Percentiles rank a stretch among this genome's conserved stretches.
phyloP scores from a whole-genome alignment of 2,113 vertebrate species.

The Cyphomyrus plagiostoma region DNA sequence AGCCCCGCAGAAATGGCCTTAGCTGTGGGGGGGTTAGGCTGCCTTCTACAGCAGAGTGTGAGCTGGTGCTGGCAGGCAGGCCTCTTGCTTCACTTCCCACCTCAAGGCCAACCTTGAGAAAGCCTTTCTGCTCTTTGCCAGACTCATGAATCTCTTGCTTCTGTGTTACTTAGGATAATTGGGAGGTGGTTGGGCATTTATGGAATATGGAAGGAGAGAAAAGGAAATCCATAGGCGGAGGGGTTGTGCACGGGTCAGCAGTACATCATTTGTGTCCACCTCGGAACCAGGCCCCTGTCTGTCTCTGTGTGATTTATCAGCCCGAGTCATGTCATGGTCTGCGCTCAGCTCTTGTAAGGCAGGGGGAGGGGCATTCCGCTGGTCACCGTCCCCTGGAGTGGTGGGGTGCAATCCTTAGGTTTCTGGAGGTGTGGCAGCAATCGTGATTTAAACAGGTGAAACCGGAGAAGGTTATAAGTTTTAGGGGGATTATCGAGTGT shows the following conservation, averaged over 20 bases:
- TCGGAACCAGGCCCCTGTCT: not conserved
- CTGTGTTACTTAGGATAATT: constrained; percentile 44
- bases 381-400: not conserved
- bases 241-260: constrained; percentile 10
- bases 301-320: constrained; percentile 6
- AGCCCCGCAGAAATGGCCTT: not conserved
- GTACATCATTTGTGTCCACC: constrained; percentile 27
- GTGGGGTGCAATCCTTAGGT: not conserved
- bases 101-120: not conserved
- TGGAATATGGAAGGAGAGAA: constrained; percentile 21
- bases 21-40: constrained; percentile 2
- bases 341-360: no score
- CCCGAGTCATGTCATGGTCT: not conserved
- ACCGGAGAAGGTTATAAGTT: not conserved
- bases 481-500: not conserved
- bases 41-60: not conserved
- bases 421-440: not conserved
- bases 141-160: constrained; percentile 42
- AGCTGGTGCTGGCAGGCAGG: not conserved
- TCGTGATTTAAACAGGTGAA: not conserved
- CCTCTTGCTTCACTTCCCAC: not conserved
- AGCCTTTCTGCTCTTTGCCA: not conserved
- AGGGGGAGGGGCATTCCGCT: not conserved
- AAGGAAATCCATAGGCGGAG: constrained; percentile 21
- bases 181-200: constrained; percentile 15